phyloP scores from a whole-genome alignment of 2,113 vertebrate genomes.

The Callaeas wilsoni region DNA sequence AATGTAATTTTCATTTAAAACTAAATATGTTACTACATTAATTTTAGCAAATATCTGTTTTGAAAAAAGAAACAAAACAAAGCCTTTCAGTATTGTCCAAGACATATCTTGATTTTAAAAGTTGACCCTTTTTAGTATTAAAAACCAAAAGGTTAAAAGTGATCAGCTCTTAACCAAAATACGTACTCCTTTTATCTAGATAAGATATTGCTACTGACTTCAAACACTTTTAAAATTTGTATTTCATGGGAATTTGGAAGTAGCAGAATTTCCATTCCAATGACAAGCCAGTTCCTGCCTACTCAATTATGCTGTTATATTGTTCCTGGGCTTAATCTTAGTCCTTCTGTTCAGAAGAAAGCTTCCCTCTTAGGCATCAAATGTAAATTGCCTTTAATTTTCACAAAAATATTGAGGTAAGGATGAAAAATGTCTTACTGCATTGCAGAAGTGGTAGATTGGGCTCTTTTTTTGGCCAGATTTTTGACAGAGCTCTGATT shows the following conservation, averaged over 20 bases:
- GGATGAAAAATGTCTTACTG: slow-evolving; percentile 5
- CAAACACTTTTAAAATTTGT: background rate
- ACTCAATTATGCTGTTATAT: background rate
- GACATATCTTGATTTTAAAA: background rate
- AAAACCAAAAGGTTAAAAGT: background rate
- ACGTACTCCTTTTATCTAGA: background rate
- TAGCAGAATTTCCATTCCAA: background rate
- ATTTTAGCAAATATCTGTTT: background rate
- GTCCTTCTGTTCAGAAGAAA: background rate
- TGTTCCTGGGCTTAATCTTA: background rate
- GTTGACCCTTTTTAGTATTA: background rate
- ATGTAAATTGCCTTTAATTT: background rate
- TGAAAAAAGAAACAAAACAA: background rate
- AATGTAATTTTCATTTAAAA: background rate
- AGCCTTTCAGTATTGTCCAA: background rate
- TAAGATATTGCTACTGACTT: background rate
- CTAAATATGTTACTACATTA: background rate
- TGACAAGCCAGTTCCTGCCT: background rate
- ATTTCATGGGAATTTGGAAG: background rate
- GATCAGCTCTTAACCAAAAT: background rate
- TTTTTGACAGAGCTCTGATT: background rate
- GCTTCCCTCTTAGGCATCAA: background rate
- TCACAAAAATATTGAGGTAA: background rate
- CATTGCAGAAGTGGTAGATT: slow-evolving; percentile 23
- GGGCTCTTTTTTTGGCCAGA: background rate